phyloP scores from a whole-genome alignment of 2,113 vertebrate genomes.

The human (Homo sapiens) region DNA sequence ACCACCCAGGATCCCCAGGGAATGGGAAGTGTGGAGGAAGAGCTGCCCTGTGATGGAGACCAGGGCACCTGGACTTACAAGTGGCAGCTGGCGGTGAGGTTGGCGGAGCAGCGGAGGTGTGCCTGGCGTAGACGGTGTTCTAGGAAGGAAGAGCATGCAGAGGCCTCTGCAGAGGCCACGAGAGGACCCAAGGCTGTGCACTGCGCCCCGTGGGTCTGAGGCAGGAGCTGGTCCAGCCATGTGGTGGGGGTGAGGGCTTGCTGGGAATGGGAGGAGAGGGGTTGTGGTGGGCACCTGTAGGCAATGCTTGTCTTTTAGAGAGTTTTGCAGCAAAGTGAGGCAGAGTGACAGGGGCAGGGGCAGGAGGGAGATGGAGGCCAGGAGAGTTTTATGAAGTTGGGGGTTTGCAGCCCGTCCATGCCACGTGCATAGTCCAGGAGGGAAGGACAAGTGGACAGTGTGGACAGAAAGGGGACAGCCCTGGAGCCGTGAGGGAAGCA shows the following conservation, averaged over 20 bases:
- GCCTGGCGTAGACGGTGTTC: background rate
- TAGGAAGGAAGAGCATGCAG: background rate
- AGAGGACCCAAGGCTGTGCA: too few relatives aligned
- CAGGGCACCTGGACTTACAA: background rate
- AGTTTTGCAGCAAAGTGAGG: background rate
- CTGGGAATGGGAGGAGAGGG: background rate
- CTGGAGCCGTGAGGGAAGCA: rapidly evolving
- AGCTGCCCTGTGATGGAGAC: background rate
- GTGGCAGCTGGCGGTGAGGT: background rate
- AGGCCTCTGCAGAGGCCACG: background rate
- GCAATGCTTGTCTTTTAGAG: background rate
- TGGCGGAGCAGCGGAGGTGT: background rate
- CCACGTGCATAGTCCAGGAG: background rate
- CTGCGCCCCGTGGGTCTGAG: too few relatives aligned
- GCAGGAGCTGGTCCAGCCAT: too few relatives aligned
- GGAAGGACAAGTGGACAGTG: rapidly evolving
- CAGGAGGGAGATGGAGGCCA: background rate
- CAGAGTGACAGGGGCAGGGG: background rate
- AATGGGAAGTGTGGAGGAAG: too few relatives aligned
- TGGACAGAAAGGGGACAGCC: background rate
- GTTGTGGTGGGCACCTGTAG: background rate
- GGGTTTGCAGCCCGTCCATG: rapidly evolving
- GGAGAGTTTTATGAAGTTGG: background rate
- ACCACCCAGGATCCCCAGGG: background rate
- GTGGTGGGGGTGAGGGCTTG: background rate